Evolutionary conservation across 2,888 invertebrate species (phyloP).

Genomic region (Sminthurinus aureus): DNA sequence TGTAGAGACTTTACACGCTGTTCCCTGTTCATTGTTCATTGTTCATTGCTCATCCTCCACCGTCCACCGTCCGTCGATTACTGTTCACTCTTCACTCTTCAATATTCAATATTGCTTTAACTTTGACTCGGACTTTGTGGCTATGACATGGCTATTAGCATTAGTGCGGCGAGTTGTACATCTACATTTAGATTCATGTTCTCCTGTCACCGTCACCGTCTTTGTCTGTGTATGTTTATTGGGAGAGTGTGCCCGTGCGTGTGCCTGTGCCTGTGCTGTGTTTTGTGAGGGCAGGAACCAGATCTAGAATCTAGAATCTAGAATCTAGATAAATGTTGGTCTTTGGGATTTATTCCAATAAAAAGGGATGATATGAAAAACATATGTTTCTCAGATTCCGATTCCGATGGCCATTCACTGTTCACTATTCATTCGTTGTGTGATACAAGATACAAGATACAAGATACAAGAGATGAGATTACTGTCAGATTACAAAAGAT

Average conservation of each 20-base stretch:
- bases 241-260: neutral
- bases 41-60: no score
- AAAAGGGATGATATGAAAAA: slow-evolving; percentile 30
- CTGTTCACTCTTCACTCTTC: no score
- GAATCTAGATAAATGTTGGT: neutral
- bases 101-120: no score
- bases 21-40: no score
- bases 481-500: slow-evolving; percentile 58
- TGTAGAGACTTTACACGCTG: neutral
- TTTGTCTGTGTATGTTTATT: neutral
- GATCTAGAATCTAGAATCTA: neutral
- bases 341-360: slow-evolving; percentile 14
- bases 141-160: no score
- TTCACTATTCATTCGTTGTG: neutral
- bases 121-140: no score
- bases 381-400: slow-evolving; percentile 46
- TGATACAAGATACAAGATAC: neutral
- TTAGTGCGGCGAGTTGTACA: no score
- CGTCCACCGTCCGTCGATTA: no score
- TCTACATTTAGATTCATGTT: neutral
- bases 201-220: neutral
- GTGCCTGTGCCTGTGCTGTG: neutral
- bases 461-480: slow-evolving; percentile 49
- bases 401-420: slow-evolving; percentile 47
- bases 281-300: neutral